These are phyloP conservation scores for Camponotus vicinus DNA, from an alignment of 1,140 invertebrate species.

Conservation along the genomic window DNA sequence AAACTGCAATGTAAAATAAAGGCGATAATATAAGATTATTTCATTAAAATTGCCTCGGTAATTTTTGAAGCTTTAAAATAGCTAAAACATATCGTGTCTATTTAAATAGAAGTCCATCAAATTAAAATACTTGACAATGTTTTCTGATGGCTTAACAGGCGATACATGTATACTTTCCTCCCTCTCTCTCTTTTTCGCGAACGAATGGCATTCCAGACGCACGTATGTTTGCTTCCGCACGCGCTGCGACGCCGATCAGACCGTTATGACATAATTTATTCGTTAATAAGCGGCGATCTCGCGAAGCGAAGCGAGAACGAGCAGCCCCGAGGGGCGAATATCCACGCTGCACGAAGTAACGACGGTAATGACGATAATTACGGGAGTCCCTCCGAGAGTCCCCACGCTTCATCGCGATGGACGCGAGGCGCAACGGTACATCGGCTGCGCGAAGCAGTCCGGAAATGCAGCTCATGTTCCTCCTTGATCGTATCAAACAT, in stretches of 20 bases:
- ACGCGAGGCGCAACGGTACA: constrained; percentile 63
- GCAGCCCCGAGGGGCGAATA: constrained; percentile 15
- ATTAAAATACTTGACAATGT: too few relatives aligned
- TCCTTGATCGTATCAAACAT: constrained; percentile 32
- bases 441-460: constrained; percentile 35
- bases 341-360: constrained; percentile 15
- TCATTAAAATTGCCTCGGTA: not conserved
- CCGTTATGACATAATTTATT: constrained; percentile 72
- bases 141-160: constrained; percentile 19
- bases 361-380: constrained; percentile 62
- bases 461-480: constrained; percentile 43
- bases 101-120: not conserved
- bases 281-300: constrained; percentile 57
- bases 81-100: not conserved
- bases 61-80: not conserved
- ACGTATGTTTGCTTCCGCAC: constrained; percentile 7
- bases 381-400: constrained; percentile 20
- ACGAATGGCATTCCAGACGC: constrained; percentile 45
- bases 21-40: not conserved
- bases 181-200: constrained; percentile 10
- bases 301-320: not conserved
- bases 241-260: constrained; percentile 45
- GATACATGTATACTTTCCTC: not conserved
- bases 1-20: not conserved
- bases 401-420: constrained; percentile 59